Conservation (phyloP, 2,888 invertebrate species). For the Furcula furcula region DNA sequence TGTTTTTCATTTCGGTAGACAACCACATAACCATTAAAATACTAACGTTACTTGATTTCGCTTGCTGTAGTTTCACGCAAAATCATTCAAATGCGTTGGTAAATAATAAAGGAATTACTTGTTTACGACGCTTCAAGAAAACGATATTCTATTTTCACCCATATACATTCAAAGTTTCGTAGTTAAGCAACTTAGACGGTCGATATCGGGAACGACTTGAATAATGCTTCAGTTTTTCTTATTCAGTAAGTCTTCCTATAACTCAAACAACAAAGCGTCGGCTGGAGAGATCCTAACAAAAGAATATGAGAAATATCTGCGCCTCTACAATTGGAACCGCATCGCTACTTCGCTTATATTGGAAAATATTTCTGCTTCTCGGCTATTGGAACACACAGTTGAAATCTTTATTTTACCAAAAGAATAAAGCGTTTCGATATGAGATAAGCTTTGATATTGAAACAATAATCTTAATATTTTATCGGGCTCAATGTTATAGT, state of each 20-base stretch:
- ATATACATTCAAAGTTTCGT: conserved; percentile 38
- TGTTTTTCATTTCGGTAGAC: conserved; percentile 19
- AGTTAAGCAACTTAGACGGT: conserved; percentile 43
- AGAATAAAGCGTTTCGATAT: conserved; percentile 7
- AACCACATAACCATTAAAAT: no score
- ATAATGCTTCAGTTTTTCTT: conserved; percentile 65
- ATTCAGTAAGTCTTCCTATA: conserved; percentile 63
- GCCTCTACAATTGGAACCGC: conserved; percentile 63
- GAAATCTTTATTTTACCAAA: conserved; percentile 25
- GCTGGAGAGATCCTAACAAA: conserved; percentile 67
- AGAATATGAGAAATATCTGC: conserved; percentile 76
- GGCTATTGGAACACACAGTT: conserved; percentile 39
- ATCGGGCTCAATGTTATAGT: conserved; percentile 5
- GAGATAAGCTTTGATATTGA: conserved; percentile 17
- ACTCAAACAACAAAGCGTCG: conserved; percentile 71
- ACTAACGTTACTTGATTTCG: no score
- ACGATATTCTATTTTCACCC: no score
- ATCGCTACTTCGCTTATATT: conserved; percentile 65
- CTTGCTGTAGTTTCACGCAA: no score
- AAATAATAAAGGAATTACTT: no score
- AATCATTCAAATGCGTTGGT: no score
- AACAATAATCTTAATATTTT: conserved; percentile 1
- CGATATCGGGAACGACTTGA: conserved; percentile 46
- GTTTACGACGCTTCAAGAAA: no score
- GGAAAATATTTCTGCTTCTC: conserved; percentile 65